Conservation (phyloP, 2,888 invertebrate genomes). For the Silvanus unidentatus region DNA sequence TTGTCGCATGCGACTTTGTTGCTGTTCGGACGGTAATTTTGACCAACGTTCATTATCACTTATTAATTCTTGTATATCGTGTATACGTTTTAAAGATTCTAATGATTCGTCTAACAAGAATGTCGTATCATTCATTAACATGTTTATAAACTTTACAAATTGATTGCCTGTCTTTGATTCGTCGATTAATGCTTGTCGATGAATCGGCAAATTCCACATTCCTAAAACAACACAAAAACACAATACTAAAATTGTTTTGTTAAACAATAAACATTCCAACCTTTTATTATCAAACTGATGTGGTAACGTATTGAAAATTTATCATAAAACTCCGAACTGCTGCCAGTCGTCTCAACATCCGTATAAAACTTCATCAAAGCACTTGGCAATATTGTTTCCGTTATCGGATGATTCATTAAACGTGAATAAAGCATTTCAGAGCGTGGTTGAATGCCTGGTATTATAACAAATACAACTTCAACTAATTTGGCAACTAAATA, state of each 20-base stretch:
- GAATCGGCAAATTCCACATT: constrained; percentile 90
- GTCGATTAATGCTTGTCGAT: constrained; percentile 78
- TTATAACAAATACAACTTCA: constrained; percentile 79
- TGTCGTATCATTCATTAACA: constrained; percentile 98
- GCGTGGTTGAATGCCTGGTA: constrained; percentile 57
- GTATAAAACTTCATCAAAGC: constrained; percentile 98
- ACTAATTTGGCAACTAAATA: constrained; percentile 95
- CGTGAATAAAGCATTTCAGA: constrained; percentile 58
- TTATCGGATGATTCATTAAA: constrained; percentile 83
- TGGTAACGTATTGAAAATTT: constrained; percentile 98
- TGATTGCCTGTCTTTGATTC: constrained; percentile 88
- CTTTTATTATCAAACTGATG: constrained; percentile 93
- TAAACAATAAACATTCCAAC: constrained; percentile 22
- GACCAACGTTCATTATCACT: constrained; percentile 64
- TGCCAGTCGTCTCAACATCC: constrained; percentile 94
- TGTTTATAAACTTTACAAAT: constrained; percentile 94
- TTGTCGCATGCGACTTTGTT: constrained; percentile 71
- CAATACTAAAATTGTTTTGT: constrained; percentile 45
- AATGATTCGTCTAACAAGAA: constrained; percentile 94
- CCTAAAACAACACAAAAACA: constrained; percentile 35
- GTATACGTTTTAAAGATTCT: constrained; percentile 81
- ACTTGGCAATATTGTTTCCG: constrained; percentile 75
- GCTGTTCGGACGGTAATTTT: constrained; percentile 60
- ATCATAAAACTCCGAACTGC: constrained; percentile 97
- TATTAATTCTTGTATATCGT: constrained; percentile 82